These are phyloP conservation scores for Yponomeuta plumbellus DNA, from an alignment of 2,888 invertebrate species.

Conservation along the genomic window DNA sequence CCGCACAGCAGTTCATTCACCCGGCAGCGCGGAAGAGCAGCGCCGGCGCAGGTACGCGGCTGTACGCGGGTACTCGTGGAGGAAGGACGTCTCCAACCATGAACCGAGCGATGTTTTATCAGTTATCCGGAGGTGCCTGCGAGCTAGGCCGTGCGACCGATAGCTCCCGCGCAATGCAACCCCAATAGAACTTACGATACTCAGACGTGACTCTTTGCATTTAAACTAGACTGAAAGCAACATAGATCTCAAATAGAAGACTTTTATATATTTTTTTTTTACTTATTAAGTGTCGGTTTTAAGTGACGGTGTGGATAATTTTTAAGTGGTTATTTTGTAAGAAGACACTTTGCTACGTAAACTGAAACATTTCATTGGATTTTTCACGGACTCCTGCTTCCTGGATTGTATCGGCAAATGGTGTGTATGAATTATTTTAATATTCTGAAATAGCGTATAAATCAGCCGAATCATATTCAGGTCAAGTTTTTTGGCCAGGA, in stretches of 20 bases:
- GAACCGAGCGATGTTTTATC: constrained; percentile 69
- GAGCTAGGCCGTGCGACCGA: constrained; percentile 57
- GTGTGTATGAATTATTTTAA: constrained; percentile 40
- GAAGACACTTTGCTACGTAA: constrained; percentile 42
- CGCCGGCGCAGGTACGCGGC: constrained; percentile 50
- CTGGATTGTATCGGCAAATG: constrained; percentile 48
- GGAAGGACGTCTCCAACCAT: constrained; percentile 71
- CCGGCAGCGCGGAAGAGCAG: constrained; percentile 67
- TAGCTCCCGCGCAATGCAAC: constrained; percentile 50
- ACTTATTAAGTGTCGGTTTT: constrained; percentile 60
- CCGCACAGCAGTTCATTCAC: constrained; percentile 67
- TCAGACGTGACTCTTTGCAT: constrained; percentile 46
- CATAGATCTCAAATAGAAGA: constrained; percentile 73
- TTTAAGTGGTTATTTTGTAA: constrained; percentile 54
- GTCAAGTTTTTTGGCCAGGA: too few relatives aligned
- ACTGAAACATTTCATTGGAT: constrained; percentile 37
- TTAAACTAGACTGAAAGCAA: constrained; percentile 70
- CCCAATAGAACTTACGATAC: constrained; percentile 34
- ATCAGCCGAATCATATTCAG: not conserved
- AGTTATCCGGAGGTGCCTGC: constrained; percentile 69
- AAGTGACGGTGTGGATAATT: constrained; percentile 61
- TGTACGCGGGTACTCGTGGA: constrained; percentile 53
- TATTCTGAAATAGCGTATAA: not conserved
- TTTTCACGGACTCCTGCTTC: constrained; percentile 35
- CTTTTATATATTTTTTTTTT: constrained; percentile 47